A percentile compares a stretch with the other conserved stretches of the same genome.
phyloP scores from a whole-genome alignment of 2,113 vertebrate genomes.

The Prolemur simus region DNA sequence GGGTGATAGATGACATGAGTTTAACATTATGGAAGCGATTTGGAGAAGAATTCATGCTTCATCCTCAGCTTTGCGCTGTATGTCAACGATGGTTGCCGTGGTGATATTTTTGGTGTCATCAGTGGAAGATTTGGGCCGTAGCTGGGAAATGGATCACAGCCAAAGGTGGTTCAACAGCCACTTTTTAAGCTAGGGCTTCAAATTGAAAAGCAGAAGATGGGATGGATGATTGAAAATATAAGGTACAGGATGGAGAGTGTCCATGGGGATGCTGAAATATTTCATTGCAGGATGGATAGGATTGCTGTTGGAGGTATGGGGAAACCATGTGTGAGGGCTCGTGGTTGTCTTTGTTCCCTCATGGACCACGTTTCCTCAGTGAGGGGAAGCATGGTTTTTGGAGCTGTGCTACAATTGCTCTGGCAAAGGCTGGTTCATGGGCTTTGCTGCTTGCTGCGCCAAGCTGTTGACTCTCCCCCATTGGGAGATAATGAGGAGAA shows the following conservation, averaged over 20 bases:
- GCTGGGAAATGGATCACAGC: neutral
- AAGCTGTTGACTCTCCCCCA: neutral
- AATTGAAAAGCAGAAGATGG: neutral
- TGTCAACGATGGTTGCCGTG: constrained; percentile 3
- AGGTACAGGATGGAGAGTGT: neutral
- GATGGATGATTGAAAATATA: neutral
- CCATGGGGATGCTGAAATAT: neutral
- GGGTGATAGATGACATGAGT: neutral
- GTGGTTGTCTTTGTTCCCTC: neutral
- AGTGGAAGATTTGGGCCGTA: neutral
- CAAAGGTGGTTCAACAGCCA: neutral
- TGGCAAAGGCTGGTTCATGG: neutral
- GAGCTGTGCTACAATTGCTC: neutral
- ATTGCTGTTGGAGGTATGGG: neutral
- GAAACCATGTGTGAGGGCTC: neutral
- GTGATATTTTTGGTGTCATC: constrained; percentile 9
- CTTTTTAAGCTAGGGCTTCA: constrained; percentile 25
- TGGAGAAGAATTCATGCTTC: neutral
- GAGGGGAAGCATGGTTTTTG: neutral
- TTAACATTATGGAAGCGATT: neutral
- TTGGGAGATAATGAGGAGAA: neutral
- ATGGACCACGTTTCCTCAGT: neutral
- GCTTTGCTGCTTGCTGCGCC: neutral
- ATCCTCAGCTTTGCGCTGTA: neutral
- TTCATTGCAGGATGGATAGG: neutral